Evolutionary conservation across 2,113 vertebrate species (phyloP).

Genomic region (Amazona vittata): DNA sequence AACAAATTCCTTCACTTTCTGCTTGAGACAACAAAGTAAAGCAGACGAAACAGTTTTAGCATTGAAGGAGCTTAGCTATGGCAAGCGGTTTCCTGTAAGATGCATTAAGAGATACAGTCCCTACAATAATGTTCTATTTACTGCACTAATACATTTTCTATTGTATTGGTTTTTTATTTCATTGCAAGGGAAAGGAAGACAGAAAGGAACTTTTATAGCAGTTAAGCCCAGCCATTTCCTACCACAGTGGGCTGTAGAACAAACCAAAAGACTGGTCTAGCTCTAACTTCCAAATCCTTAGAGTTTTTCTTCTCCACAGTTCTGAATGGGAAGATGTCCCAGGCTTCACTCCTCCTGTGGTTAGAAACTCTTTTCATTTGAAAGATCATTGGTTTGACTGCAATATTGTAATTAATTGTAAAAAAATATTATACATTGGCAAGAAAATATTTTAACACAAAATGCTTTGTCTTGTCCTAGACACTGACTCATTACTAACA

Average conservation of each 20-base stretch:
- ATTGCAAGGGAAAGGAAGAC: not conserved
- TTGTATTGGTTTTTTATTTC: not conserved
- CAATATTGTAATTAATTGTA: not conserved
- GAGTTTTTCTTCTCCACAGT: not conserved
- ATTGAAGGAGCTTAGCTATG: not conserved
- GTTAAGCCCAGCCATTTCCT: not conserved
- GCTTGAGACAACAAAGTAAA: not conserved
- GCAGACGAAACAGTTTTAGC: not conserved
- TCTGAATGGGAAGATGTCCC: not conserved
- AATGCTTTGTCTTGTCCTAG: not conserved
- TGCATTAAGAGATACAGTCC: not conserved
- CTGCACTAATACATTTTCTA: not conserved
- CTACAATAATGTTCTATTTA: not conserved
- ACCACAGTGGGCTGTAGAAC: not conserved
- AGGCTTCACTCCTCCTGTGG: not conserved
- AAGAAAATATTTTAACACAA: not conserved
- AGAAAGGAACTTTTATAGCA: not conserved
- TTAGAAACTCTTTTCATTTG: not conserved
- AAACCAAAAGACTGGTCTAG: not conserved
- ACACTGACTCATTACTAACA: not conserved
- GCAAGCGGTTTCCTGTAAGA: not conserved
- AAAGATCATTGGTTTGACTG: not conserved
- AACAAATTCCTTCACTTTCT: not conserved
- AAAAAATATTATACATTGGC: not conserved
- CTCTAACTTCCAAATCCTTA: not conserved